These are phyloP conservation scores for Palythoa caribaeorum DNA, from an alignment of 92 coral and sea anemone genomes.

Conservation along the genomic window DNA sequence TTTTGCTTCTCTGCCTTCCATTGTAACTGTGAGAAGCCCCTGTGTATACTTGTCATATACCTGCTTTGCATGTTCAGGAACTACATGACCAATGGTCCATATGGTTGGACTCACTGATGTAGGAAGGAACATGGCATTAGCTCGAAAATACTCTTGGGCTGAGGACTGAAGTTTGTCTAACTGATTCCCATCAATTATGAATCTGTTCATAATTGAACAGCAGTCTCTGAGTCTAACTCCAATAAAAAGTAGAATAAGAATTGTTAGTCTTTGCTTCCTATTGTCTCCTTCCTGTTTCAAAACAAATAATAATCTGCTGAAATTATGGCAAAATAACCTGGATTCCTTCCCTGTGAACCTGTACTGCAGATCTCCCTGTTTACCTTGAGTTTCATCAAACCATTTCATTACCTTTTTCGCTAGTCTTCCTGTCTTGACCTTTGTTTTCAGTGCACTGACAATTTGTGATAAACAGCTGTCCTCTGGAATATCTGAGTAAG, in stretches of 20 bases:
- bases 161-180: no score
- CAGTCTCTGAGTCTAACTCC: not conserved
- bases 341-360: conserved; percentile 34
- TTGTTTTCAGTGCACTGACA: conserved; percentile 4
- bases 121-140: no score
- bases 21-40: not conserved
- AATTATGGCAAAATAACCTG: conserved; percentile 28
- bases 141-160: no score
- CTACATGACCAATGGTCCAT: no score
- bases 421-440: not conserved
- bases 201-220: not conserved
- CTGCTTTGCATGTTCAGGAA: conserved; percentile 9
- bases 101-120: no score
- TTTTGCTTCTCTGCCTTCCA: no score
- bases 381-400: conserved; percentile 22
- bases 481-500: conserved; percentile 22
- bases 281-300: not conserved
- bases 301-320: not conserved
- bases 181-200: no score
- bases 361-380: conserved; percentile 33
- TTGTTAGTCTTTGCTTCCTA: not conserved
- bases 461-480: not conserved
- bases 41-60: not conserved
- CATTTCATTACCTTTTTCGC: not conserved
- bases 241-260: no score